Evolutionary conservation across 2,113 vertebrate species (phyloP).

Genomic region (Panthera tigris): DNA sequence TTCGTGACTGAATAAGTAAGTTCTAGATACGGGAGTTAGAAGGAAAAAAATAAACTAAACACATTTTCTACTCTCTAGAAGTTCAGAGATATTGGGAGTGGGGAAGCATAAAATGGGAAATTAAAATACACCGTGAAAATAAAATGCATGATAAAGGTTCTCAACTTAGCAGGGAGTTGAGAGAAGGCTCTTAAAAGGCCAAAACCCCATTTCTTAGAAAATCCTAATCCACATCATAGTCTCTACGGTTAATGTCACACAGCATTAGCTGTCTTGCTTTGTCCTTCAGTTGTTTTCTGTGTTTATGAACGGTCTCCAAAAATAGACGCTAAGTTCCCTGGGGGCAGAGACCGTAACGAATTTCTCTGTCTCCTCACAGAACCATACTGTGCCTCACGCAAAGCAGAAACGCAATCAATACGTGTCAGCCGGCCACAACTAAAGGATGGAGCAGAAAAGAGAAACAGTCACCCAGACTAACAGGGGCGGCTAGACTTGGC

Average conservation of each 20-base stretch:
- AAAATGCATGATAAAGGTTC: background rate
- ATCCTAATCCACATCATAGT: background rate
- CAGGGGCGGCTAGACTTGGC: background rate
- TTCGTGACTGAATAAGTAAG: background rate
- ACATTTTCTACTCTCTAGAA: background rate
- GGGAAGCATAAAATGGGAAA: background rate
- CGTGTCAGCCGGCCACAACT: background rate
- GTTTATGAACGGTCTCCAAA: slow-evolving; percentile 37
- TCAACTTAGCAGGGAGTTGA: background rate
- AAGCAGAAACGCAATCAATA: background rate
- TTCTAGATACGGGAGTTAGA: background rate
- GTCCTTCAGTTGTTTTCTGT: background rate
- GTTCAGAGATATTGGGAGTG: background rate
- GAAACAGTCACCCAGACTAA: background rate
- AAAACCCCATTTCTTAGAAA: background rate
- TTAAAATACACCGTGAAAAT: background rate
- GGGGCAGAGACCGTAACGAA: background rate
- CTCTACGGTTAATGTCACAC: background rate
- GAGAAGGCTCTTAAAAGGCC: background rate
- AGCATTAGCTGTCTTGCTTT: background rate
- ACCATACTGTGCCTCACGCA: background rate
- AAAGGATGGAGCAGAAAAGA: background rate
- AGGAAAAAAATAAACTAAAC: background rate
- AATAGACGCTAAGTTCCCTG: background rate
- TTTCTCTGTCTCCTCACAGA: background rate